These are phyloP conservation scores for Orthochromis malagaraziensis DNA, from an alignment of 2,113 vertebrate genomes.

Conservation along the genomic window DNA sequence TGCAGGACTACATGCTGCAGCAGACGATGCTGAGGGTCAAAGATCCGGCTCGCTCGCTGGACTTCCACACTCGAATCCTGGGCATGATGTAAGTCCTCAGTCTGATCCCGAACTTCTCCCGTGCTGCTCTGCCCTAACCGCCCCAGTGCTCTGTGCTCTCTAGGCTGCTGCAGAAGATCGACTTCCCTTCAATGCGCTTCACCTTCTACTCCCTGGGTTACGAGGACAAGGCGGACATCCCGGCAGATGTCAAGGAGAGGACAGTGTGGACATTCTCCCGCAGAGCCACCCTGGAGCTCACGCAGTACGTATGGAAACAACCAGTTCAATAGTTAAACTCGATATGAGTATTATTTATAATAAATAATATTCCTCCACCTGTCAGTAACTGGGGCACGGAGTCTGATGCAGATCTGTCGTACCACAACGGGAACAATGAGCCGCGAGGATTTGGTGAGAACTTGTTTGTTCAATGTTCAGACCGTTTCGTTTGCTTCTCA, in stretches of 20 bases:
- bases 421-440: not conserved
- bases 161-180: constrained; percentile 47
- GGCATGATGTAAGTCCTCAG: constrained; percentile 39
- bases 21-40: constrained; percentile 56
- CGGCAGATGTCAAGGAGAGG: constrained; percentile 2
- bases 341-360: not conserved
- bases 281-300: constrained; percentile 27
- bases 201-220: constrained; percentile 36
- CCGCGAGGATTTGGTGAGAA: not conserved
- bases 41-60: constrained; percentile 3
- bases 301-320: not conserved
- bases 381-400: constrained; percentile 83
- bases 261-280: constrained; percentile 47
- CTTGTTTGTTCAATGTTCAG: not conserved
- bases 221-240: constrained; percentile 34
- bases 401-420: not conserved
- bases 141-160: not conserved
- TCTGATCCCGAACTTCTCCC: not conserved
- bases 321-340: not conserved
- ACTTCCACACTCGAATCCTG: constrained; percentile 47
- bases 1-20: constrained; percentile 54
- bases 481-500: not conserved
- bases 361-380: not conserved
- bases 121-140: not conserved
- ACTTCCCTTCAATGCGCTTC: constrained; percentile 41